Evolutionary conservation across 1,140 invertebrate genomes (phyloP).

Genomic region (Cardiocondyla obscurior): DNA sequence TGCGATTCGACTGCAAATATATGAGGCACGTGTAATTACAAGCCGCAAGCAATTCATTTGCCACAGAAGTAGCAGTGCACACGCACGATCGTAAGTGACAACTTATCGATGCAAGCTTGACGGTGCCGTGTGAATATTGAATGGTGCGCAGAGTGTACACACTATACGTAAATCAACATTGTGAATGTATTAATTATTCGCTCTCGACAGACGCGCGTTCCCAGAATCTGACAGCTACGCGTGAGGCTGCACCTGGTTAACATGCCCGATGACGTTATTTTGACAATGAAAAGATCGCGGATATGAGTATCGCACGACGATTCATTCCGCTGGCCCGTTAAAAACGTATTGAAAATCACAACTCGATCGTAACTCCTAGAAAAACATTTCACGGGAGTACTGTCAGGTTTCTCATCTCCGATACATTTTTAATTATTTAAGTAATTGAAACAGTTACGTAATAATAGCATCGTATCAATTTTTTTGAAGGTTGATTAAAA

Average conservation of each 20-base stretch:
- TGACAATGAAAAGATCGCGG: background rate
- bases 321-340: background rate
- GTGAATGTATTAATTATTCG: constrained; percentile 55
- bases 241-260: background rate
- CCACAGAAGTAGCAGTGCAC: constrained; percentile 26
- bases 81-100: constrained; percentile 35
- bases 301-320: background rate
- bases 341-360: background rate
- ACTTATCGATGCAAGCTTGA: constrained; percentile 48
- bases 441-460: background rate
- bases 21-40: background rate
- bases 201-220: constrained; percentile 9
- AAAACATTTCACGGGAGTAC: background rate
- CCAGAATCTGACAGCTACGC: constrained; percentile 34
- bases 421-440: background rate
- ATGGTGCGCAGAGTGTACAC: background rate
- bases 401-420: background rate
- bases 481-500: background rate
- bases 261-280: constrained; percentile 14
- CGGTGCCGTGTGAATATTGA: constrained; percentile 48
- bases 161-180: constrained; percentile 50
- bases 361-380: background rate
- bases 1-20: background rate
- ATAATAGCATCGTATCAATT: background rate
- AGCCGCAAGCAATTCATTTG: background rate